Percentiles rank a stretch among this genome's conserved stretches.
These are phyloP conservation scores for Dendrolimus pini DNA, from an alignment of 2,888 invertebrate species.

Conservation along the genomic window DNA sequence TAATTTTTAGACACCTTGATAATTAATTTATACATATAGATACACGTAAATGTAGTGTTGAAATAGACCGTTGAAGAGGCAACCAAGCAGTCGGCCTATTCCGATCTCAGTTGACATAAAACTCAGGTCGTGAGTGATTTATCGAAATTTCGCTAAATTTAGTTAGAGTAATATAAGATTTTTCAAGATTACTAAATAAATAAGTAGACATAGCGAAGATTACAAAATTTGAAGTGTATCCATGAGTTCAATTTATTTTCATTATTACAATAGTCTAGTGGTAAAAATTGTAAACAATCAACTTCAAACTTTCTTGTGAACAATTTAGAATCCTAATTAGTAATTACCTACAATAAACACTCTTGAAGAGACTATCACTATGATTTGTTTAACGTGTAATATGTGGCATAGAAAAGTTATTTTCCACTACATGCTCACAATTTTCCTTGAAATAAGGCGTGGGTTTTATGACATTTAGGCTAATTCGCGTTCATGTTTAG, in stretches of 20 bases:
- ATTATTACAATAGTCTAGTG: constrained; percentile 5
- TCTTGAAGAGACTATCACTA: constrained; percentile 41
- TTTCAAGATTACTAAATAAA: constrained; percentile 4
- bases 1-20: constrained; percentile 60
- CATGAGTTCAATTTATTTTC: constrained; percentile 19
- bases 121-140: neutral
- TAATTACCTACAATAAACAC: constrained; percentile 34
- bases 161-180: constrained; percentile 3
- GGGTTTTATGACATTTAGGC: neutral
- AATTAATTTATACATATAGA: constrained; percentile 60
- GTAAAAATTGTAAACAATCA: constrained; percentile 14
- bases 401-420: neutral
- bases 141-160: constrained; percentile 2
- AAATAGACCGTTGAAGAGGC: constrained; percentile 35
- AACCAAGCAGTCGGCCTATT: constrained; percentile 3
- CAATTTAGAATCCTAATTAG: constrained; percentile 28
- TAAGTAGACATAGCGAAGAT: neutral
- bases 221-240: constrained; percentile 19
- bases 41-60: constrained; percentile 43
- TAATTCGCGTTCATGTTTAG: too few species aligned
- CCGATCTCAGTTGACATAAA: neutral
- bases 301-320: constrained; percentile 18
- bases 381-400: constrained; percentile 25
- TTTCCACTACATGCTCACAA: neutral
- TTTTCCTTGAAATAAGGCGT: neutral